Base-by-base conservation (phyloP, 1,140 invertebrate genomes). In the Zaprionus africanus region DNA sequence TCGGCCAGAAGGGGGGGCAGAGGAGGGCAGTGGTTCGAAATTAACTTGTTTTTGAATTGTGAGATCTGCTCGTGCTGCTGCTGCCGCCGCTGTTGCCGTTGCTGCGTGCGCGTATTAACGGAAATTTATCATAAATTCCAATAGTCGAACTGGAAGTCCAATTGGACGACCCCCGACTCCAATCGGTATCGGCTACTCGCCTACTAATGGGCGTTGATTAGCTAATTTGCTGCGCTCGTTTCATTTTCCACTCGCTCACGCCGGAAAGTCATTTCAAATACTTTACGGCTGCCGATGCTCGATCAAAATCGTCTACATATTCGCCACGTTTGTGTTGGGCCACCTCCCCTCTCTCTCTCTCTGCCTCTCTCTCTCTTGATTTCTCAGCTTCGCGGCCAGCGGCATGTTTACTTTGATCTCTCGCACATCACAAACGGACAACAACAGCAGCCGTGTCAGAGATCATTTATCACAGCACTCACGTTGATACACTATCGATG, bases 101-200 rank as follows among this genome's bases (percentile, higher is more conserved):
- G 31, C 36, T 60, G 56, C 28, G 13, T 71, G 64, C 57, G 59
- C 66, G 71, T 46, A 46, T 90, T 87, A 85, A 85, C 85, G 79
- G 85, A 90, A 85, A 90, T 90, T 90, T 90, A 90, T 90, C 85
- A 90, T 90, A 90, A 90, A 90, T 90, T 90, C 85, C 85, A 82
- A 84, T 87, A 84, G 75, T 75, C 65, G 3, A 24, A 51, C 19
- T 49, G 17, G 17, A 49, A 19, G 17, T 49, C 17, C 17, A 49
- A 49, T 49, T 51, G 46, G 9, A 19, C 22, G 46, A 24, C 46
- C 46, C 46, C 46, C 46, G 19, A 51, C 46, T 51, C 46, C 46
- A 24, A 51, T 51, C 46, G 46, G 41, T n/a, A 46, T 17, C 41
- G 41, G 41, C 41, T 46, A 51, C 81, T 70, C 49, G 68, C 61